Evolutionary conservation across 2,888 invertebrate genomes (phyloP), one percentile per base, ranked within the genome.

Genomic region (Pammene fasciana): DNA sequence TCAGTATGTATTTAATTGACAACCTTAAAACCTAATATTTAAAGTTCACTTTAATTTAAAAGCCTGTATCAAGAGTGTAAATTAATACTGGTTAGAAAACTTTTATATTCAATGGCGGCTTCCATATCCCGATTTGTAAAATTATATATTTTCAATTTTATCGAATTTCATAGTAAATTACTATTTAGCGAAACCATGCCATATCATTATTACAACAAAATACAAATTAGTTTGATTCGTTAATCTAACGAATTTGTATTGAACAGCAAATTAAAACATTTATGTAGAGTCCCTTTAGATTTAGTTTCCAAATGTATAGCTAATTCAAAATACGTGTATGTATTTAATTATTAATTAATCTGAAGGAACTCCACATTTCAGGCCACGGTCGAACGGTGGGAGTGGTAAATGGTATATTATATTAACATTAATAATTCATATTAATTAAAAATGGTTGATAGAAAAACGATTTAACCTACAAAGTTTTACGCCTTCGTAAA

Each of bases 181-280:
- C 18, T 18, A 16, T 72, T 79, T 76, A 79, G 73, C 76, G 76
- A 80, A 85, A 83, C 85, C 83, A 85, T 85, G 84, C 82, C 72
- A 72, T 67, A 72, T 72, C 71, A 54, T 26, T 60, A 43, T 48
- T 8, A 14, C 46, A 68, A 56, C 59, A 56, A 46, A 45, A 64
- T 67, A 60, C 65, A 60, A 60, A 59, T 54, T 60, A 46, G 65
- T 60, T 65, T 65, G 13, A 59, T 50, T 45, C 3, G 16, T 50
- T 11, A 16, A 16, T 59, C 59, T 65, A 71, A 55, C 62, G 45
- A 52, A 57, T 65, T 60, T 43, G 56, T 65, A 65, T 65, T 46
- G 13, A 55, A 65, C 65, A 50, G 73, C 73, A 73, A 74, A 72
- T 64, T 61, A 72, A 71, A 71, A 60, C 54, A 45, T 71, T 45